Evolutionary conservation across 2,113 vertebrate genomes (phyloP).

Genomic region (Megaptera novaeangliae): DNA sequence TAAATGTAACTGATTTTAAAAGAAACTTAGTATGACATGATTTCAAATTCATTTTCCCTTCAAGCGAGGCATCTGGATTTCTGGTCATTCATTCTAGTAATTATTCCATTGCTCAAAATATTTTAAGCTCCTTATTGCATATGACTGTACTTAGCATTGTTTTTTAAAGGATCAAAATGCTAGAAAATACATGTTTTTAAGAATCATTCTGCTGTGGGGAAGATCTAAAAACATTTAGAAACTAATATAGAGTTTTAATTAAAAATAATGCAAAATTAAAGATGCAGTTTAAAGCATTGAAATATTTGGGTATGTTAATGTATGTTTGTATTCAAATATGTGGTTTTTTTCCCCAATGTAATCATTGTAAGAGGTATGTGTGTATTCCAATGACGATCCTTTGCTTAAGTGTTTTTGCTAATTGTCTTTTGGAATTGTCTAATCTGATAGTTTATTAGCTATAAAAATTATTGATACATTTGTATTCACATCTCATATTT

Average conservation of each 20-base stretch:
- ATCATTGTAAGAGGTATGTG: background rate
- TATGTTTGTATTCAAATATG: background rate
- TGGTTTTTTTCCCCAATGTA: background rate
- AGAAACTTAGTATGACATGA: too few relatives aligned
- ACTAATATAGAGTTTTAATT: background rate
- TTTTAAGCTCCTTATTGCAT: background rate
- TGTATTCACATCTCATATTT: background rate
- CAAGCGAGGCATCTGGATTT: background rate
- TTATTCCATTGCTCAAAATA: background rate
- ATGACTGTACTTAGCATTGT: background rate
- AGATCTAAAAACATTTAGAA: background rate
- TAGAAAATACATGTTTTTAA: background rate
- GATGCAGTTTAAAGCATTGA: background rate
- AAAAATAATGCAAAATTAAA: background rate
- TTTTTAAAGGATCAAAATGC: background rate
- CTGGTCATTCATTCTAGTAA: background rate
- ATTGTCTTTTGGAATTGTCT: background rate
- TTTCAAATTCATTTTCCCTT: background rate
- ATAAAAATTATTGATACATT: background rate
- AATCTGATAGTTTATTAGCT: background rate
- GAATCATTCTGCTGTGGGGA: background rate
- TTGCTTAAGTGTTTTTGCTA: background rate
- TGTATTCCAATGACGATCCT: background rate
- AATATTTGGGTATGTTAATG: background rate
- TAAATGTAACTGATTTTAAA: too few relatives aligned